These are phyloP conservation scores for Hydropsyche betteni DNA, from an alignment of 2,888 invertebrate genomes.

Conservation along the genomic window DNA sequence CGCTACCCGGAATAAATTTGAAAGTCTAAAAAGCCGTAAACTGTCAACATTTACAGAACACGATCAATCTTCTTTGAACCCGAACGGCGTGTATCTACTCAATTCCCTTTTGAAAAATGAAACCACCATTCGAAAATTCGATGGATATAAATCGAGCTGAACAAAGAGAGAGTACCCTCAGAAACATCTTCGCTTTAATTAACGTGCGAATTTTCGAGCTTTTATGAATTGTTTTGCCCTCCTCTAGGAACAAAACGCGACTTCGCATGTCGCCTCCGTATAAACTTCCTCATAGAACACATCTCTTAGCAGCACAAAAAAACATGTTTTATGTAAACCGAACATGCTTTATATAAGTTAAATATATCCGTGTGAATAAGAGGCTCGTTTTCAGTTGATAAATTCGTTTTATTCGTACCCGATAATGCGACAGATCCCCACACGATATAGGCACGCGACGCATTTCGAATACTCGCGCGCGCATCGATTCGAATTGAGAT, in stretches of 20 bases:
- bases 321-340: too few relatives aligned
- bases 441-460: conserved; percentile 16
- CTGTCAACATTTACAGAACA: conserved; percentile 11
- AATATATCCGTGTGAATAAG: too few relatives aligned
- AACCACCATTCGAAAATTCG: background rate
- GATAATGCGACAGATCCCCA: conserved; percentile 29
- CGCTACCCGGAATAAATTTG: background rate
- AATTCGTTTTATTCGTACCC: conserved; percentile 25
- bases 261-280: conserved; percentile 1
- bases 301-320: too few relatives aligned
- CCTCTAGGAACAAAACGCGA: background rate
- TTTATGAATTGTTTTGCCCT: too few relatives aligned
- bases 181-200: too few relatives aligned
- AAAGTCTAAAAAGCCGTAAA: background rate
- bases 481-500: conserved; percentile 26
- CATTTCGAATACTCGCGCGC: conserved; percentile 15
- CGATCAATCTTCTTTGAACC: conserved; percentile 6
- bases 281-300: background rate
- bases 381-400: conserved; percentile 18
- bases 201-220: too few relatives aligned
- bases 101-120: conserved; percentile 13
- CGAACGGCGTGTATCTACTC: background rate
- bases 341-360: too few relatives aligned
- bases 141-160: conserved; percentile 1
- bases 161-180: too few relatives aligned